A percentile compares a stretch with the other conserved stretches of the same genome.
phyloP scores from a whole-genome alignment of 2,888 invertebrate species.

The Opisthograptis luteolata region DNA sequence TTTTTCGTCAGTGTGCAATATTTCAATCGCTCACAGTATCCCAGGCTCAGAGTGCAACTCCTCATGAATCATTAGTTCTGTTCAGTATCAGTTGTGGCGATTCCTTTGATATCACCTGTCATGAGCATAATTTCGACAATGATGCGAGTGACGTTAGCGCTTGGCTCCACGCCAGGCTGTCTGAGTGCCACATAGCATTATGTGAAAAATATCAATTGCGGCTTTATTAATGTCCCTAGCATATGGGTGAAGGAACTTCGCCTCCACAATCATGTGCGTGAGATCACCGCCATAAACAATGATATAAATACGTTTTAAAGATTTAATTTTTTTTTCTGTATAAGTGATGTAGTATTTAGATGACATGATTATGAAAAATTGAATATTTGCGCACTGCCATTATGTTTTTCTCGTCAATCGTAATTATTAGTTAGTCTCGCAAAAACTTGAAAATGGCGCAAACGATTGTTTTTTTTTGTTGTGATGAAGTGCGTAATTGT shows the following conservation, averaged over 20 bases:
- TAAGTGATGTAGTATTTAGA: no score
- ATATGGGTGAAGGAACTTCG: constrained; percentile 36
- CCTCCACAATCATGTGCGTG: constrained; percentile 6
- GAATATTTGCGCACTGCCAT: background rate
- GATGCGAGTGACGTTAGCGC: constrained; percentile 29
- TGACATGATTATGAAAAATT: background rate
- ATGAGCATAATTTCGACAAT: constrained; percentile 36
- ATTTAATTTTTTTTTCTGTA: background rate
- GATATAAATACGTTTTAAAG: constrained; percentile 2
- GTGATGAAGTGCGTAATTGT: no score
- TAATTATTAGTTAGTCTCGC: no score
- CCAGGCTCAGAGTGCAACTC: background rate
- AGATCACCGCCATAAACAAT: constrained; percentile 21
- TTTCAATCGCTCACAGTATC: background rate
- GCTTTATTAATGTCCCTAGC: constrained; percentile 28
- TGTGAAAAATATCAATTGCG: constrained; percentile 31
- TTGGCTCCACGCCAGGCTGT: constrained; percentile 39
- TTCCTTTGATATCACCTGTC: constrained; percentile 35
- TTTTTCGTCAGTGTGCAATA: background rate
- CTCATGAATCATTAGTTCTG: constrained; percentile 27
- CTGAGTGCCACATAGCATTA: constrained; percentile 30
- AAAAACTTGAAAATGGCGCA: no score
- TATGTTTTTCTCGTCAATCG: no score
- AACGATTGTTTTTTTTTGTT: no score
- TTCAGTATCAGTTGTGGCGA: constrained; percentile 20